Conservation (phyloP, 92 coral and sea anemone genomes). For the Phenganax subtilis region DNA sequence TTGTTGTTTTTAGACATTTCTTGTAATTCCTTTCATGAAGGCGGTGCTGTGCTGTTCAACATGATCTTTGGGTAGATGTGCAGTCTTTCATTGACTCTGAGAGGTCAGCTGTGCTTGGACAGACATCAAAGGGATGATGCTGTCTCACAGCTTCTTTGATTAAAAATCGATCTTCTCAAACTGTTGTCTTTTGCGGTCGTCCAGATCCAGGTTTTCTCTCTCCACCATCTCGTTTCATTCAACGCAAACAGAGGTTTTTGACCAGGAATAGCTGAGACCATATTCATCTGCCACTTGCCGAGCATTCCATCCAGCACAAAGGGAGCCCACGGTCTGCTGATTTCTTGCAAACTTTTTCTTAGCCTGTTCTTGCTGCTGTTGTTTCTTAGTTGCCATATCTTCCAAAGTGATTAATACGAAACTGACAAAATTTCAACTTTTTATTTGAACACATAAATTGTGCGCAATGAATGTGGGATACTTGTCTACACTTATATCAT, state of each 20-base stretch:
- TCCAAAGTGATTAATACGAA: too few relatives aligned
- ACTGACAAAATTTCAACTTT: too few relatives aligned
- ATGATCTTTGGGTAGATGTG: slow-evolving; percentile 8
- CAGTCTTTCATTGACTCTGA: neutral
- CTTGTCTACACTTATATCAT: too few relatives aligned
- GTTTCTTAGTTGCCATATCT: neutral
- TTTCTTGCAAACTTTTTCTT: neutral
- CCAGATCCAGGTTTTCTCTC: slow-evolving; percentile 24
- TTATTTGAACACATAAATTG: too few relatives aligned
- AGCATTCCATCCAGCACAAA: neutral
- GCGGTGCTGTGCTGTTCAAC: neutral
- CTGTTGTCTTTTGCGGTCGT: slow-evolving; percentile 12
- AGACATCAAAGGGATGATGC: slow-evolving; percentile 5
- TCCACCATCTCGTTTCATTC: slow-evolving; percentile 9
- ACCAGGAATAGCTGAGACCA: slow-evolving; percentile 5
- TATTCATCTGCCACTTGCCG: neutral
- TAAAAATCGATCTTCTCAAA: slow-evolving; percentile 14
- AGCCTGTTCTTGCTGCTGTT: neutral
- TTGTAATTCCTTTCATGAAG: too few relatives aligned
- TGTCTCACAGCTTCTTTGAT: slow-evolving; percentile 17
- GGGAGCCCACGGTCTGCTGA: neutral
- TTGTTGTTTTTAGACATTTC: too few relatives aligned
- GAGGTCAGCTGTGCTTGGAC: slow-evolving; percentile 16
- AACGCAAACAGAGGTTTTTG: neutral
- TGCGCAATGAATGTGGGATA: too few relatives aligned